These are phyloP conservation scores for Vannuccia rotundouncinata DNA, from an alignment of 2,888 invertebrate genomes.

Conservation along the genomic window DNA sequence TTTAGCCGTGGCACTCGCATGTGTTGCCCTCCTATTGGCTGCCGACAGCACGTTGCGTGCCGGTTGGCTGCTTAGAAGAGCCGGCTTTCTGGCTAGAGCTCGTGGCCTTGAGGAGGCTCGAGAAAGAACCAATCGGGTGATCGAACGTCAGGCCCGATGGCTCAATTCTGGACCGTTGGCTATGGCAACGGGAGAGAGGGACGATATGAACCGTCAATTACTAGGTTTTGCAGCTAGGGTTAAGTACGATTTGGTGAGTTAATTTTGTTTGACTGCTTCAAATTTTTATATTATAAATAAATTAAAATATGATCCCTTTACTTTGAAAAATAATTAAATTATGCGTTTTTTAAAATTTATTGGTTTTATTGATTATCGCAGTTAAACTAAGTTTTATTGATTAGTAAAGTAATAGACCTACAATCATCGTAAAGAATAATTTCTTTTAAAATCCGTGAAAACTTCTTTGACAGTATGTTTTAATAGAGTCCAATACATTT, in stretches of 20 bases:
- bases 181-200: neutral
- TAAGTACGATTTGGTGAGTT: neutral
- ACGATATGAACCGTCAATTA: neutral
- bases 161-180: neutral
- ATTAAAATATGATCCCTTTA: no score
- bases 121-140: neutral
- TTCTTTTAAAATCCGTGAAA: no score
- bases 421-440: no score
- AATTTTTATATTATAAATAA: no score
- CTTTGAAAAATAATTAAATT: no score
- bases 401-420: no score
- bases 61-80: neutral
- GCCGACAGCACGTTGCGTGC: neutral
- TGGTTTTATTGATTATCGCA: no score
- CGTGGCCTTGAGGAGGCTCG: neutral
- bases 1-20: neutral
- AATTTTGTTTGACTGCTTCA: no score
- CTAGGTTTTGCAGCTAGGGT: neutral
- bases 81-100: neutral
- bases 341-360: no score
- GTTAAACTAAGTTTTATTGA: no score
- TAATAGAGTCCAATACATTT: no score
- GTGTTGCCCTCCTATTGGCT: conserved; percentile 4
- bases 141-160: neutral
- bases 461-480: no score